Percentiles rank a stretch among this genome's conserved stretches.
phyloP scores from a whole-genome alignment of 2,888 invertebrate genomes.

The Leucophenga montana region DNA sequence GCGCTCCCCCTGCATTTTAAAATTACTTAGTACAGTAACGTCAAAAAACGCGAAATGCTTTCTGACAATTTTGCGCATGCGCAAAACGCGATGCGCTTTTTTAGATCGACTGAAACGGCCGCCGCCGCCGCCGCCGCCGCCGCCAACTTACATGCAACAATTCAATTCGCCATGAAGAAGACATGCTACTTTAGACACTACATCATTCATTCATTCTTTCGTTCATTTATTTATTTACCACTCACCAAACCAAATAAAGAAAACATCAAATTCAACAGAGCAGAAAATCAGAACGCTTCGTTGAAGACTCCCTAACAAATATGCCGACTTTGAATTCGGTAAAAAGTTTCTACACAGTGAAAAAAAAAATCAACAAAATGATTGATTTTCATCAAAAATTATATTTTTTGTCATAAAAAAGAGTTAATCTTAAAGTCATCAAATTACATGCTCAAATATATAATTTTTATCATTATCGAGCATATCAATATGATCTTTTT shows the following conservation, averaged over 20 bases:
- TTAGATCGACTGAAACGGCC: background rate
- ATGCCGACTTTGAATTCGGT: background rate
- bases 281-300: constrained; percentile 68
- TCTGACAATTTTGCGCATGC: constrained; percentile 5
- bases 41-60: constrained; percentile 41
- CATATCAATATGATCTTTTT: too few species aligned
- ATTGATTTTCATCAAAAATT: background rate
- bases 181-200: constrained; percentile 22
- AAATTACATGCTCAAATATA: too few species aligned
- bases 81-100: constrained; percentile 9
- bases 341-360: too few species aligned
- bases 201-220: constrained; percentile 9
- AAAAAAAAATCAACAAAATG: background rate
- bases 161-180: constrained; percentile 49
- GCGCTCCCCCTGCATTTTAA: constrained; percentile 25
- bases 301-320: background rate
- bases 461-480: too few species aligned
- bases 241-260: constrained; percentile 32
- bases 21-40: constrained; percentile 50
- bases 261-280: constrained; percentile 65
- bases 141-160: constrained; percentile 9
- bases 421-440: too few species aligned
- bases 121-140: background rate
- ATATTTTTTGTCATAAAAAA: too few species aligned
- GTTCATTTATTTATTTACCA: background rate